These are phyloP conservation scores for Linnaemya vulpina DNA, from an alignment of 2,888 invertebrate species.

Conservation along the genomic window DNA sequence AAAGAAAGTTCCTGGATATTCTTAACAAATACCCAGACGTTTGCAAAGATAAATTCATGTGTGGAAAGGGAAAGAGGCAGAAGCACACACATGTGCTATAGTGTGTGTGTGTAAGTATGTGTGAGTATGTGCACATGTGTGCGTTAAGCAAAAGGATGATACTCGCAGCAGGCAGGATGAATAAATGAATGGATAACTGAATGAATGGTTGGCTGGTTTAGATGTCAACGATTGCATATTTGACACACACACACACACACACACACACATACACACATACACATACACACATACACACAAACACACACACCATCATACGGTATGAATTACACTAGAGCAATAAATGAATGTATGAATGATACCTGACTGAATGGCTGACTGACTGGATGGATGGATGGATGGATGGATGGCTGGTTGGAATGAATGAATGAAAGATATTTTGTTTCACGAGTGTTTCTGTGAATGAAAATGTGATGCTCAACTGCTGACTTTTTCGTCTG, in stretches of 20 bases:
- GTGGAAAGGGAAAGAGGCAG: conserved; percentile 43
- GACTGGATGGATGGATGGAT: conserved; percentile 4
- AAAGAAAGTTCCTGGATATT: conserved; percentile 45
- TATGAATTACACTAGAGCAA: conserved; percentile 37
- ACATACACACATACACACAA: too few relatives aligned
- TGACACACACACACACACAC: conserved; percentile 46
- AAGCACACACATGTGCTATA: background rate
- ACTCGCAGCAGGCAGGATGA: conserved; percentile 32
- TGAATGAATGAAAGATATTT: conserved; percentile 36
- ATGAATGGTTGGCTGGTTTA: conserved; percentile 43
- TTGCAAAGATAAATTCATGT: conserved; percentile 62
- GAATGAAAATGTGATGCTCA: conserved; percentile 58
- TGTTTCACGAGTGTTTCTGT: conserved; percentile 3
- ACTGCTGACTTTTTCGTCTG: conserved; percentile 78
- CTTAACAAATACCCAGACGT: conserved; percentile 42
- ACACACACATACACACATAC: too few relatives aligned
- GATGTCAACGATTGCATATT: conserved; percentile 46
- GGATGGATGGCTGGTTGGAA: conserved; percentile 15
- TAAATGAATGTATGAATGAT: conserved; percentile 25
- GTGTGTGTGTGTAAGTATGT: background rate
- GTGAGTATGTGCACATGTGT: too few relatives aligned
- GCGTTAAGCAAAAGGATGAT: conserved; percentile 27
- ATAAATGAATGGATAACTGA: conserved; percentile 49
- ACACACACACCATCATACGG: conserved; percentile 38
- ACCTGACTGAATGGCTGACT: conserved; percentile 24